A percentile compares a stretch with the other conserved stretches of the same genome.
phyloP scores from a whole-genome alignment of 2,888 invertebrate species.

The Nudaria mundana region DNA sequence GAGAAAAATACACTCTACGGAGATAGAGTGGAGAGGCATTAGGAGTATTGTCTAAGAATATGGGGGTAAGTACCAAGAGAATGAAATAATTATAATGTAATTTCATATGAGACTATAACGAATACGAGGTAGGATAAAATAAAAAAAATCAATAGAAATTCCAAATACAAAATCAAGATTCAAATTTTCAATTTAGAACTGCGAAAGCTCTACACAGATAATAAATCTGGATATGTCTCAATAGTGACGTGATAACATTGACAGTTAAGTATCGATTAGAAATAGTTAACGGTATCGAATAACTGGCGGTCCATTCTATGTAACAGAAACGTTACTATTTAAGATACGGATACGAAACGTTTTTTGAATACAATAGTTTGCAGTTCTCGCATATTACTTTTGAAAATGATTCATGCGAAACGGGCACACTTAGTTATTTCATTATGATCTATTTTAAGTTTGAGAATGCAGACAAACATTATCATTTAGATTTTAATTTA shows the following conservation, averaged over 20 bases:
- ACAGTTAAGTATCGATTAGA: slow-evolving; percentile 58
- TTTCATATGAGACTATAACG: too few species aligned
- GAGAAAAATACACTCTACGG: too few species aligned
- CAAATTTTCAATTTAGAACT: not conserved
- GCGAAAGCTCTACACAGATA: not conserved
- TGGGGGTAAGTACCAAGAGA: too few species aligned
- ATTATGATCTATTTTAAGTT: not conserved
- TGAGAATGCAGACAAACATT: too few species aligned
- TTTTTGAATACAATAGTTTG: slow-evolving; percentile 36
- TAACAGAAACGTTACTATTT: slow-evolving; percentile 28
- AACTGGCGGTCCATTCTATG: slow-evolving; percentile 29
- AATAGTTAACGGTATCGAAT: slow-evolving; percentile 50
- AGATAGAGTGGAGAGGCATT: too few species aligned
- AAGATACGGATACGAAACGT: slow-evolving; percentile 34
- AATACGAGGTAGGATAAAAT: too few species aligned
- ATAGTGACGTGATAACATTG: slow-evolving; percentile 50
- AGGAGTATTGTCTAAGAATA: too few species aligned
- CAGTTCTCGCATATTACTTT: slow-evolving; percentile 22
- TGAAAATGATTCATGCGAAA: slow-evolving; percentile 18
- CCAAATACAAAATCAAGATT: too few species aligned
- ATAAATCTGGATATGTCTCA: slow-evolving; percentile 24
- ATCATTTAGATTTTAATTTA: too few species aligned
- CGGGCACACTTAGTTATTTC: not conserved
- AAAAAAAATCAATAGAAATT: too few species aligned
- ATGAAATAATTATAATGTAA: too few species aligned